Base-by-base conservation (phyloP, 2,888 invertebrate species). In the Leptopilina myrica region DNA sequence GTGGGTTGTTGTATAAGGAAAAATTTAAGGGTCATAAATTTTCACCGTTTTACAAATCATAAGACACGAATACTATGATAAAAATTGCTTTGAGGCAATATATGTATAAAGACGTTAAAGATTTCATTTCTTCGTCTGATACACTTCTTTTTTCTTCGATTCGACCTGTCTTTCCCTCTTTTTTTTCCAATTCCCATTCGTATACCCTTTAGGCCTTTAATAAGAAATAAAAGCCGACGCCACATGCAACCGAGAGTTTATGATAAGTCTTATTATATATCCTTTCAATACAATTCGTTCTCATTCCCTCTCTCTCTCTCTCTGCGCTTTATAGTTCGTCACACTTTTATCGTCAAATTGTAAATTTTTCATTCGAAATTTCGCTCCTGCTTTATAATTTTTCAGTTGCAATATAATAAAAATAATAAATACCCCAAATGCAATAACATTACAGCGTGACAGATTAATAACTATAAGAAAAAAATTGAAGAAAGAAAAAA, bases 241-340 rank as follows among this genome's bases (percentile, higher is more conserved):
- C 53, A 56, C 33, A 33, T 73, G 53, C 56, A 56, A 56, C 56
- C 73, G 8, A 56, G 56, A 56, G 73, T 56, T 73, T 73, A 73
- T 73, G 69, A 73, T 73, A 73, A 53, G 56, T 26, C 69, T 73
- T 73, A 73, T 73, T 73, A 73, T 73, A 26, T 73, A 26, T 53
- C 40, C 56, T 33, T 73, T 56, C 73, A 59, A 56, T 73, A 26
- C 40, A 15, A 73, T 62, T 33, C 62, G 73, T 73, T 73, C 73
- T 53, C 56, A 12, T 53, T 73, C 26, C 49, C 33, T 33, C 33
- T 20, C 20, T 20, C 20, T 20, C 20, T 20, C 20, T 20, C 20
- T 33, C 33, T 33, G 33, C 14, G 12, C 14, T 73, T 73, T 73
- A 73, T 33, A 40, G 73, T 56, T 73, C 73, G 56, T 73, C 56